A percentile compares a stretch with the other conserved stretches of the same genome.
Evolutionary conservation across 2,888 invertebrate genomes (phyloP).

Genomic region (Hypercompe scribonia): DNA sequence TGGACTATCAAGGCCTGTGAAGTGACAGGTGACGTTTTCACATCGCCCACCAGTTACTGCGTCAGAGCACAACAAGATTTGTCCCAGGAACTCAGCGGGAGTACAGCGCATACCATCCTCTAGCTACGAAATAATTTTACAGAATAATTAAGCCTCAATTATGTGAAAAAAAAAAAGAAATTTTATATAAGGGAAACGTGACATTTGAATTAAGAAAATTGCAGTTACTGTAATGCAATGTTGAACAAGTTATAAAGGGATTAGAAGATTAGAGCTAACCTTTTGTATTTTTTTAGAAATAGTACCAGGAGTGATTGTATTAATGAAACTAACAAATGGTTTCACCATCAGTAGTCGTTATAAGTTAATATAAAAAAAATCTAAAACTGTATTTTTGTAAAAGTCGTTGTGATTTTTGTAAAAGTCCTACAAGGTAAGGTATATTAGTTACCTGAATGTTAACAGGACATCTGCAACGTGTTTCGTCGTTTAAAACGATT

Average conservation of each 20-base stretch:
- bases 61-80: constrained; percentile 71
- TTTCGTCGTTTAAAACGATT: constrained; percentile 79
- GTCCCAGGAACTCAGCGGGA: constrained; percentile 82
- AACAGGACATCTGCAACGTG: constrained; percentile 79
- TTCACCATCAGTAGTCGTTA: too few relatives aligned
- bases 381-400: neutral
- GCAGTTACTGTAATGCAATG: too few relatives aligned
- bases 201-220: too few relatives aligned
- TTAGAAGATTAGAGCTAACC: neutral
- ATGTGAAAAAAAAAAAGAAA: too few relatives aligned
- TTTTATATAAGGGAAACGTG: too few relatives aligned
- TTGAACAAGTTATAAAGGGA: neutral
- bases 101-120: constrained; percentile 86
- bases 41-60: constrained; percentile 56
- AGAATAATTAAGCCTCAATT: too few relatives aligned
- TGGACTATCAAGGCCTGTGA: constrained; percentile 87
- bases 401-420: neutral
- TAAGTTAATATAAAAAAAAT: neutral
- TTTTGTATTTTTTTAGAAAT: neutral
- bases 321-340: too few relatives aligned
- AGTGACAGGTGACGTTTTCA: constrained; percentile 87
- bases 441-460: constrained; percentile 6
- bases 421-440: neutral
- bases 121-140: constrained; percentile 43
- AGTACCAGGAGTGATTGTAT: neutral